Conservation (phyloP, 1,140 invertebrate species). For the Drosophila sproati region DNA sequence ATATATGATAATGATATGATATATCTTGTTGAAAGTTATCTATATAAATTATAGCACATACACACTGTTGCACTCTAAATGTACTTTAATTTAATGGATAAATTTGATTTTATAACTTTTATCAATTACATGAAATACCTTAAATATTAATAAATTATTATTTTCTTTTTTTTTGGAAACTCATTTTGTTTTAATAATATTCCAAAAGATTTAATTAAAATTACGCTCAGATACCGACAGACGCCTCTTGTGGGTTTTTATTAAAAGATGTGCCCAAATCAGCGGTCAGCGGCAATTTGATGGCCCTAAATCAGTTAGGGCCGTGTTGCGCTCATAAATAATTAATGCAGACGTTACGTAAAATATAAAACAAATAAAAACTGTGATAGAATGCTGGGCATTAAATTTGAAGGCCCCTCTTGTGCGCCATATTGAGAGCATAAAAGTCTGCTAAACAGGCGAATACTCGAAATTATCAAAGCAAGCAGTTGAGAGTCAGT, state of each 20-base stretch:
- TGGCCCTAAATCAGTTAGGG: slow-evolving; percentile 67
- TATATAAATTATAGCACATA: not conserved
- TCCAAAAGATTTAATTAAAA: not conserved
- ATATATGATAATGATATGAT: too few species aligned
- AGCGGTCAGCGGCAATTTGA: slow-evolving; percentile 43
- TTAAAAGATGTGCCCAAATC: slow-evolving; percentile 66
- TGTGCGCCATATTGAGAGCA: slow-evolving; percentile 72
- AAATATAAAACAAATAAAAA: slow-evolving; percentile 66
- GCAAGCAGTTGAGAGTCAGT: slow-evolving; percentile 11
- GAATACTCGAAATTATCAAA: slow-evolving; percentile 64
- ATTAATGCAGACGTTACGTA: slow-evolving; percentile 67
- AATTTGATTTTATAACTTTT: not conserved
- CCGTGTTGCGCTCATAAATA: slow-evolving; percentile 76
- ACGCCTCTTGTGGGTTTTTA: slow-evolving; percentile 37
- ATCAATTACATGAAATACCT: not conserved
- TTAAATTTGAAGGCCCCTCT: slow-evolving; percentile 27
- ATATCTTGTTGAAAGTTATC: too few species aligned
- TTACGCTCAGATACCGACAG: not conserved
- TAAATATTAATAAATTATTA: not conserved
- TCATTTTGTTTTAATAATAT: not conserved
- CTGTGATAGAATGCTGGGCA: slow-evolving; percentile 19
- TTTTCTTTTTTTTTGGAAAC: not conserved
- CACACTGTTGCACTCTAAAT: not conserved
- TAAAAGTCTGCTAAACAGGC: slow-evolving; percentile 75
- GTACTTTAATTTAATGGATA: too few species aligned